Evolutionary conservation across 2,888 invertebrate species (phyloP), one percentile per base, ranked within the genome.

Genomic region (Rotaria socialis): DNA sequence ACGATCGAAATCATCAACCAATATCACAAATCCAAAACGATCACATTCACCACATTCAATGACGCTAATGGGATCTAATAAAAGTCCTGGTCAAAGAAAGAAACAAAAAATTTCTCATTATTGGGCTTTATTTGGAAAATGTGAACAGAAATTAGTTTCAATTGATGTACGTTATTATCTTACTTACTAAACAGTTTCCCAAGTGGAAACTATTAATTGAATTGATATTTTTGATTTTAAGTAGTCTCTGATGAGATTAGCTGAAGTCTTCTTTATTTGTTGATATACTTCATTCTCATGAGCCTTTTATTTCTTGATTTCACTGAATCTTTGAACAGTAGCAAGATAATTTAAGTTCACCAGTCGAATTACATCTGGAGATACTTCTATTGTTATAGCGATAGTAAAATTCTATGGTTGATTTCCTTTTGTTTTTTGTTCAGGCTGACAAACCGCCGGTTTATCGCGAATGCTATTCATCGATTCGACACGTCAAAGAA

Each of bases 391-490:
- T 35, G 2, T 2, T 35, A 35, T 35, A 35, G 35, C 35, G 35
- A 35, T 35, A 35, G 35, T 35, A 35, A 35, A 35, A 35, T 52
- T 52, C 3, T 52, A 52, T 16, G 10, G 2, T 67, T 67, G n/a
- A 67, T 67, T 67, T 67, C 0, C 0, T 88, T 91, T 92, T 84
- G 35, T 35, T 2, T 35, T 35, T 35, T 35, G 35, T 35, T 35
- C 90, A 95, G 95, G 94, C 94, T 90, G 95, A 95, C 90, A 94
- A 94, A 90, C 93, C 93, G 52, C 93, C 93, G 85, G 94, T 95
- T 87, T 92, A 94, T 89, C 93, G 96, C 89, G 94, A 94, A 87
- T 96, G 96, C 92, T 97, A 95, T 92, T 93, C 94, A 88, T 94
- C 95, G 87, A 97, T 97, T 95, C 93, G 93, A 88, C 97, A 97